Conservation (phyloP, 1,140 invertebrate genomes). For the Coboldia fuscipes region DNA sequence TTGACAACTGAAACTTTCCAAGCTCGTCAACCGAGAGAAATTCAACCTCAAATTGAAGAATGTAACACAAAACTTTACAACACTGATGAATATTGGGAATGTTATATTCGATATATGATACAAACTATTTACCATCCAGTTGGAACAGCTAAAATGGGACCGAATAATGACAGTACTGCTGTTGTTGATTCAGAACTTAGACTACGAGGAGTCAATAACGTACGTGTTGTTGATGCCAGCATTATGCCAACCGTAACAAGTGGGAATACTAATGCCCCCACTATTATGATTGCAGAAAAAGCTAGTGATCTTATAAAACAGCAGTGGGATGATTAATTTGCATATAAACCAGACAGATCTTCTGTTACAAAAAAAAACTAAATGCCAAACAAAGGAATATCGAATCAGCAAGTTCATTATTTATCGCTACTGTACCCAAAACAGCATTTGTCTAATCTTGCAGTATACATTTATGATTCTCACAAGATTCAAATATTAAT, state of each 20-base stretch:
- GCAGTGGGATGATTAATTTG: constrained; percentile 11
- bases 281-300: constrained; percentile 31
- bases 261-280: constrained; percentile 3
- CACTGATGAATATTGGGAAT: constrained; percentile 18
- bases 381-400: too few relatives aligned
- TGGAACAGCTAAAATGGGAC: constrained; percentile 39
- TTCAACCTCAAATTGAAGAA: constrained; percentile 13
- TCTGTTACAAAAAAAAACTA: neutral
- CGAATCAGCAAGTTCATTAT: too few relatives aligned
- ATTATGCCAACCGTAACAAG: constrained; percentile 4
- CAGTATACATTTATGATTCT: too few relatives aligned
- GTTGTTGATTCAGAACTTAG: constrained; percentile 30
- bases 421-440: too few relatives aligned
- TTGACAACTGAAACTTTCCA: constrained; percentile 5
- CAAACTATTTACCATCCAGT: constrained; percentile 26
- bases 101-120: constrained; percentile 23
- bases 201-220: constrained; percentile 29
- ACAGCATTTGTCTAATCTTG: too few relatives aligned
- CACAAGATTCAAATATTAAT: too few relatives aligned
- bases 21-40: constrained; percentile 10
- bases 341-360: neutral
- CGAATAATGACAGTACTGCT: constrained; percentile 21
- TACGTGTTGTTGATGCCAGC: constrained; percentile 44
- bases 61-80: constrained; percentile 12
- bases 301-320: constrained; percentile 25